Conservation (phyloP, 1,140 invertebrate species). For the Notospermus geniculatus region DNA sequence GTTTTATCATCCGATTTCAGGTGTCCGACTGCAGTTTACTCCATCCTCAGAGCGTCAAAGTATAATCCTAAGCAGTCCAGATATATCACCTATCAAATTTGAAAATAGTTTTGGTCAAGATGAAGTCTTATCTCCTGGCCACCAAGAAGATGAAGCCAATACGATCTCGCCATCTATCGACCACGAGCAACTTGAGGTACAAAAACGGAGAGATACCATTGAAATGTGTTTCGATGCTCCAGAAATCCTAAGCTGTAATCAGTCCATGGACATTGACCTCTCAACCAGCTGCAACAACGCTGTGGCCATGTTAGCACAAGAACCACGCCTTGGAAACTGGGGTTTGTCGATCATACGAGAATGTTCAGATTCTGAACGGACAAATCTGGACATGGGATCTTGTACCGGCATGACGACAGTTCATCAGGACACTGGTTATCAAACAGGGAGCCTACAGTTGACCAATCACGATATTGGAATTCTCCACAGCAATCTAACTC, state of each 20-base stretch:
- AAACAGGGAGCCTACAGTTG: constrained; percentile 33
- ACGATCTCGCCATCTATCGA: too few relatives aligned
- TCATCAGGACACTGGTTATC: constrained; percentile 37
- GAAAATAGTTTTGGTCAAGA: neutral
- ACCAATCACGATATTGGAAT: constrained; percentile 13
- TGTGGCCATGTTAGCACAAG: neutral
- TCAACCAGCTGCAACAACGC: neutral
- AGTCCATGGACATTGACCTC: neutral
- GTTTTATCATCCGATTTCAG: too few relatives aligned
- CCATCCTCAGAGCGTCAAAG: constrained; percentile 7
- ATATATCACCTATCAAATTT: constrained; percentile 6
- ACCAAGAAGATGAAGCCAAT: too few relatives aligned
- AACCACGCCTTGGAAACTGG: constrained; percentile 11
- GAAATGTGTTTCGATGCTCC: too few relatives aligned
- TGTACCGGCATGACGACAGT: constrained; percentile 12
- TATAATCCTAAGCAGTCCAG: constrained; percentile 1
- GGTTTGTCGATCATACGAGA: constrained; percentile 28
- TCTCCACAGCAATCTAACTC: constrained; percentile 30
- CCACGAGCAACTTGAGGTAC: too few relatives aligned
- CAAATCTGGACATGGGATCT: neutral
- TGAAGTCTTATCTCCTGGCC: too few relatives aligned
- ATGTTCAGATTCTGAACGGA: constrained; percentile 16
- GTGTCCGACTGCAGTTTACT: neutral
- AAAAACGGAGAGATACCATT: too few relatives aligned
- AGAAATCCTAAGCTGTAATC: too few relatives aligned